A percentile compares a stretch with the other conserved stretches of the same genome.
Conservation (phyloP, 1,140 invertebrate genomes). For the Drosophila lini region DNA sequence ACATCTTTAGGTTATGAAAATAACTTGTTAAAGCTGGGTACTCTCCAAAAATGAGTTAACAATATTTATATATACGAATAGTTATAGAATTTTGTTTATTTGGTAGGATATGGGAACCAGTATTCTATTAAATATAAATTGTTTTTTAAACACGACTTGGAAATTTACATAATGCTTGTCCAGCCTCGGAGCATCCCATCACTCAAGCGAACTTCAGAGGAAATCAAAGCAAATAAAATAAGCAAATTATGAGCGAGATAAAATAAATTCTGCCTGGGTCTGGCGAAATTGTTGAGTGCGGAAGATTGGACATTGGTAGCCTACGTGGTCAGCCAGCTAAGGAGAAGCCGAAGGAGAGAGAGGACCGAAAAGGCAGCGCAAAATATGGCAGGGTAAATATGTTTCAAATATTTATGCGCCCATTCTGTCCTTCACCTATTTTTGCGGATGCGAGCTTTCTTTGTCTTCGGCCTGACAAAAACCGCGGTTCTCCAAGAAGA, state of each 20-base stretch:
- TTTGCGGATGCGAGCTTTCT: conserved; percentile 58
- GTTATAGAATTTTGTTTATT: background rate
- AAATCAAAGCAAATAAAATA: conserved; percentile 73
- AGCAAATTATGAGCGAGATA: conserved; percentile 63
- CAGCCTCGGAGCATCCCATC: background rate
- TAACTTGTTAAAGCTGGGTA: background rate
- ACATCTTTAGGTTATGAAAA: conserved; percentile 1
- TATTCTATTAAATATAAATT: background rate
- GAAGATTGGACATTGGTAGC: conserved; percentile 74
- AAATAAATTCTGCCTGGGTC: conserved; percentile 61
- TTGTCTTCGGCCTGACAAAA: conserved; percentile 65
- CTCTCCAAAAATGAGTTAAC: background rate
- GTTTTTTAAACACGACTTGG: background rate
- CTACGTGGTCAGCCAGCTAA: conserved; percentile 63
- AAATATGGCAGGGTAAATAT: conserved; percentile 62
- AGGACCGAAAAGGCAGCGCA: background rate
- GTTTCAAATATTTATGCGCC: conserved; percentile 73
- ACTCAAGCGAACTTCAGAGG: conserved; percentile 3
- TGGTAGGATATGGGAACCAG: background rate
- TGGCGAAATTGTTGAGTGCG: conserved; percentile 36
- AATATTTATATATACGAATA: background rate
- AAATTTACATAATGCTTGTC: conserved; percentile 4
- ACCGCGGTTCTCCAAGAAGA: conserved; percentile 28
- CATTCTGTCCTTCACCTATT: conserved; percentile 55
- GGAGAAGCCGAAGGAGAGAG: conserved; percentile 2